Base-by-base conservation (phyloP, 2,113 vertebrate species). In the Dicaeum eximium region DNA sequence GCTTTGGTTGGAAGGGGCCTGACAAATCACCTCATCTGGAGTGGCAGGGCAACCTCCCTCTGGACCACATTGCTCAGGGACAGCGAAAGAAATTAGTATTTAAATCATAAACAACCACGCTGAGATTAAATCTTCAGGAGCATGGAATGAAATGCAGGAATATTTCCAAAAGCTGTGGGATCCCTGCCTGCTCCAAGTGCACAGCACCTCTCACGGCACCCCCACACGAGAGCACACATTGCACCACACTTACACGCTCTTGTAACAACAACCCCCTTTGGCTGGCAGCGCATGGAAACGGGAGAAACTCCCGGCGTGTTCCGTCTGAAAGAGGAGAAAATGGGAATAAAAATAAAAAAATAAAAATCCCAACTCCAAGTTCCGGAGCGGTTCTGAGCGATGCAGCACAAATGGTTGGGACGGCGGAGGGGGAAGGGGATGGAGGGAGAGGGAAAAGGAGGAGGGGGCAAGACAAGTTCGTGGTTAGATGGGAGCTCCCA, bases 401-500 rank as follows among this genome's bases (percentile, higher is more conserved):
- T 21, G 61, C 61, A 50, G 86, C 22, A 1, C 45, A 31, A 71
- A 62, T 80, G 94, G 92, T 48, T 89, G 93, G 95, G 96, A 13
- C 13, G 58, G 97, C 90, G 97, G 97, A 77, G 79, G 78, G 75
- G 78, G 75, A 60, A 88, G 25, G 80, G 40, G 62, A 92, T 22
- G 70, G 44, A 30, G 85, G 72, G 53, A 88, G 64, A 33, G 37
- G 71, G 40, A 85, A 92, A 86, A 72, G 38, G 81, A 82, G 35
- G 50, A 58, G 73, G 67, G 54, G 88, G 51, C 24, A 45, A 70
- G 77, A 84, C 38, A 16, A 90, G 82, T 70, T 97, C 95, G 97
- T 97, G 97, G 98, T 98, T 98, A 79, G 88, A 57, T 78, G 97
- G 92, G 91, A 94, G 95, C 80, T 97, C 96, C 98, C 98, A 99